Percentiles rank a stretch among this genome's conserved stretches.
These are phyloP conservation scores for Congeria kusceri DNA, from an alignment of 2,888 invertebrate genomes.

Conservation along the genomic window DNA sequence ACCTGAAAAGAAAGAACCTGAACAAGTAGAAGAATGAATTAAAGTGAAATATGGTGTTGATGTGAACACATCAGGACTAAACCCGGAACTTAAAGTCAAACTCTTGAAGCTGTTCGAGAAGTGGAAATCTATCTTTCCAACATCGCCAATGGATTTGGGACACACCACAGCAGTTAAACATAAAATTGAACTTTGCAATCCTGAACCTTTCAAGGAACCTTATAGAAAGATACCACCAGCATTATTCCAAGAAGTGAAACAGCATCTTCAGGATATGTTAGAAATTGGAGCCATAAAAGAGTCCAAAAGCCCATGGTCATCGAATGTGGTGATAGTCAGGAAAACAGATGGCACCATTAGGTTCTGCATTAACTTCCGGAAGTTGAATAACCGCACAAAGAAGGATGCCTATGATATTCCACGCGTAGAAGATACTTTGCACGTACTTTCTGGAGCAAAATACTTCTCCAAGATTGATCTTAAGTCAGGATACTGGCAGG, in stretches of 20 bases:
- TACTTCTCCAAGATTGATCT: constrained; percentile 19
- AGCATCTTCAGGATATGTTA: constrained; percentile 21
- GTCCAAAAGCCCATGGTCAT: constrained; percentile 14
- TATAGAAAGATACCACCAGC: constrained; percentile 16
- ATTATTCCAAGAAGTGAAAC: constrained; percentile 16
- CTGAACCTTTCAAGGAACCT: constrained; percentile 23
- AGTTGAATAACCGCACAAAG: constrained; percentile 7
- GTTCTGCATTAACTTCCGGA: constrained; percentile 14
- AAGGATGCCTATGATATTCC: constrained; percentile 18
- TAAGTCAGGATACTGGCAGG: no score
- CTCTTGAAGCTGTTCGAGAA: constrained; percentile 1
- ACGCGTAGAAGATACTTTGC: constrained; percentile 17
- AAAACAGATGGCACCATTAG: constrained; percentile 19
- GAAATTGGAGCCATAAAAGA: not conserved
- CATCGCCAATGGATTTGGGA: constrained; percentile 5
- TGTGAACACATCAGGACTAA: not conserved
- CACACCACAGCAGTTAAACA: constrained; percentile 11
- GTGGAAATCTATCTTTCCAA: constrained; percentile 13
- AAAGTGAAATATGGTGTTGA: not conserved
- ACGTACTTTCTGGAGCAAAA: constrained; percentile 4
- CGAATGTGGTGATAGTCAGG: constrained; percentile 16
- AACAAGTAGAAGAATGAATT: not conserved
- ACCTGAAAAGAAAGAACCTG: constrained; percentile 3
- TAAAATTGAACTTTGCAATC: not conserved
- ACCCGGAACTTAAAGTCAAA: not conserved